These are phyloP conservation scores for Catharus bicknelli DNA, from an alignment of 2,113 vertebrate species.

Conservation along the genomic window DNA sequence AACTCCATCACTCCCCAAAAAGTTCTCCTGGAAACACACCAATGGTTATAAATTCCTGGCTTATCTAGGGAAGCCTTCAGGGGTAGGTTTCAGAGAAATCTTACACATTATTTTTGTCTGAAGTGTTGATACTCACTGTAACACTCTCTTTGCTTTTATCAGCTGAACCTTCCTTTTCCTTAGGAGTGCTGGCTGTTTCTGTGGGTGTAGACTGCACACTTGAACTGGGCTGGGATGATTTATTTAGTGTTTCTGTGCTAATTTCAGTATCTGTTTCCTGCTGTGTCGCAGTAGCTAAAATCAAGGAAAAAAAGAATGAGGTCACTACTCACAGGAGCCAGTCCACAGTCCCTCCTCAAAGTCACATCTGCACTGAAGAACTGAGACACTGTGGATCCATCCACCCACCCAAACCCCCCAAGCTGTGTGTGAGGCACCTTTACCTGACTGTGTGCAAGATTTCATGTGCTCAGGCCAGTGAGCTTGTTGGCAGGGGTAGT, in stretches of 20 bases:
- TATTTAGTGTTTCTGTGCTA: constrained; percentile 80
- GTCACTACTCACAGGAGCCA: background rate
- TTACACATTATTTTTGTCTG: background rate
- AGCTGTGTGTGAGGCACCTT: background rate
- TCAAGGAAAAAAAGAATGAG: constrained; percentile 16
- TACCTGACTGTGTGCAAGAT: constrained; percentile 98
- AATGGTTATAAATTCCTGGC: background rate
- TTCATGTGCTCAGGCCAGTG: constrained; percentile 99
- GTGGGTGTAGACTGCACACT: constrained; percentile 77
- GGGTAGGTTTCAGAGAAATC: background rate
- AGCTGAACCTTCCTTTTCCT: constrained; percentile 83
- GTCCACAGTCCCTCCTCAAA: background rate
- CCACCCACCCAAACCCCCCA: background rate
- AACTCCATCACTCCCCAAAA: background rate
- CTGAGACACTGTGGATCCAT: background rate
- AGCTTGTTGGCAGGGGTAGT: constrained; percentile 97
- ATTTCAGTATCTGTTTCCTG: constrained; percentile 89
- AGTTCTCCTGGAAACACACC: background rate
- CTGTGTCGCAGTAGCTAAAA: constrained; percentile 89
- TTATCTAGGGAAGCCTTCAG: background rate
- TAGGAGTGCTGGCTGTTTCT: constrained; percentile 74
- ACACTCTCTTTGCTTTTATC: constrained; percentile 90
- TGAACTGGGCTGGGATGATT: constrained; percentile 81
- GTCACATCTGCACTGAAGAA: background rate
- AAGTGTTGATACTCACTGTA: constrained; percentile 76